These are phyloP conservation scores for Chiridota heheva DNA, from an alignment of 35 echinoderm and acorn worm species.

Conservation along the genomic window DNA sequence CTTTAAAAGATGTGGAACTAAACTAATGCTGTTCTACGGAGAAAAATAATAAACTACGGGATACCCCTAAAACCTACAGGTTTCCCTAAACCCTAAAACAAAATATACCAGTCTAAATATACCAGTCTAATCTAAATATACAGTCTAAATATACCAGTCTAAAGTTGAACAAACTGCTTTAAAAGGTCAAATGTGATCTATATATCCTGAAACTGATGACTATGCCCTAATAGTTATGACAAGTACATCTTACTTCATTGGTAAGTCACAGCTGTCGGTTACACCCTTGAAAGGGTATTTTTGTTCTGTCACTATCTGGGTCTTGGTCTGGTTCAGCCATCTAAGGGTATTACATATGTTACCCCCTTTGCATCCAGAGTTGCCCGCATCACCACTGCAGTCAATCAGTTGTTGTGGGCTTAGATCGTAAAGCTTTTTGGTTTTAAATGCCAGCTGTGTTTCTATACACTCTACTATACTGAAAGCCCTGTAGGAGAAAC, in stretches of 20 bases:
- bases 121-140: no score
- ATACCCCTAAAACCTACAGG: no score
- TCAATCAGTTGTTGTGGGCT: conserved; percentile 89
- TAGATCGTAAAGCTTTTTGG: conserved; percentile 42
- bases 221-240: no score
- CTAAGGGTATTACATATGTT: conserved; percentile 51
- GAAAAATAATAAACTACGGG: no score
- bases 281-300: conserved; percentile 65
- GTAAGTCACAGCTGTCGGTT: conserved; percentile 31
- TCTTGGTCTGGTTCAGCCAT: conserved; percentile 61
- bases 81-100: no score
- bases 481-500: conserved; percentile 78
- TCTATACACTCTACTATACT: conserved; percentile 80
- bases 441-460: conserved; percentile 68
- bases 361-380: conserved; percentile 69
- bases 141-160: no score
- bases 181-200: no score
- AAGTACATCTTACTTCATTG: conserved; percentile 20
- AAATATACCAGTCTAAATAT: no score
- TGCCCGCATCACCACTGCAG: conserved; percentile 35
- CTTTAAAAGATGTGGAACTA: no score
- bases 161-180: no score
- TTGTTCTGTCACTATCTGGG: conserved; percentile 40
- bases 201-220: no score
- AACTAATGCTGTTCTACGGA: no score